Conservation (phyloP, 2,888 invertebrate species). For the Drosophila putrida region DNA sequence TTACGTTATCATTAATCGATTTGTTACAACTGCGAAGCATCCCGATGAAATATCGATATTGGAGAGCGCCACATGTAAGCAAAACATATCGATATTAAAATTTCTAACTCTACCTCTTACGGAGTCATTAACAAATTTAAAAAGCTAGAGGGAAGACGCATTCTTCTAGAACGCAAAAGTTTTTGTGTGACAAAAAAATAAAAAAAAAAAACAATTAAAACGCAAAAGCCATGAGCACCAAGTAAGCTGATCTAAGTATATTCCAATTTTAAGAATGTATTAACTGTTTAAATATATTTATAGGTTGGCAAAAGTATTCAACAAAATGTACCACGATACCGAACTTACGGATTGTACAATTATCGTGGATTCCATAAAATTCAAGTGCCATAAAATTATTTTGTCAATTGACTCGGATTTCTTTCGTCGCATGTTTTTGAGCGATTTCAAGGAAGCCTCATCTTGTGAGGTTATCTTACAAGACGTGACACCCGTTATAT, state of each 20-base stretch:
- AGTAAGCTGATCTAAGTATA: background rate
- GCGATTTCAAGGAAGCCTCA: slow-evolving; percentile 32
- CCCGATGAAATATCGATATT: background rate
- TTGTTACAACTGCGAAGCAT: too few relatives aligned
- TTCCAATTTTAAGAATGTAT: background rate
- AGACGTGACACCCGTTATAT: slow-evolving; percentile 23
- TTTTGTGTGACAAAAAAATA: too few relatives aligned
- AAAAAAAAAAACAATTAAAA: too few relatives aligned
- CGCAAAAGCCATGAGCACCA: background rate
- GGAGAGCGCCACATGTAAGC: too few relatives aligned
- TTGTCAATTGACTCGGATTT: slow-evolving; percentile 37
- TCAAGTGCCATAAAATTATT: slow-evolving; percentile 50
- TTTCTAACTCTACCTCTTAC: too few relatives aligned
- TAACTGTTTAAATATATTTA: background rate
- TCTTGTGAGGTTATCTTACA: slow-evolving; percentile 3
- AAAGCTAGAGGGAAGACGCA: background rate
- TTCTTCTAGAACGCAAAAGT: too few relatives aligned
- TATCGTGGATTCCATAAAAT: slow-evolving; percentile 22
- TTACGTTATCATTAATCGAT: background rate
- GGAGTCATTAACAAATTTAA: background rate
- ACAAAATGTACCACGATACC: background rate
- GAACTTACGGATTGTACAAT: slow-evolving; percentile 43
- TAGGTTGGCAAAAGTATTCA: background rate
- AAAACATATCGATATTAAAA: too few relatives aligned
- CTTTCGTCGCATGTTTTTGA: slow-evolving; percentile 42